phyloP scores from a whole-genome alignment of 2,888 invertebrate genomes.

The Stratiomys singularior region DNA sequence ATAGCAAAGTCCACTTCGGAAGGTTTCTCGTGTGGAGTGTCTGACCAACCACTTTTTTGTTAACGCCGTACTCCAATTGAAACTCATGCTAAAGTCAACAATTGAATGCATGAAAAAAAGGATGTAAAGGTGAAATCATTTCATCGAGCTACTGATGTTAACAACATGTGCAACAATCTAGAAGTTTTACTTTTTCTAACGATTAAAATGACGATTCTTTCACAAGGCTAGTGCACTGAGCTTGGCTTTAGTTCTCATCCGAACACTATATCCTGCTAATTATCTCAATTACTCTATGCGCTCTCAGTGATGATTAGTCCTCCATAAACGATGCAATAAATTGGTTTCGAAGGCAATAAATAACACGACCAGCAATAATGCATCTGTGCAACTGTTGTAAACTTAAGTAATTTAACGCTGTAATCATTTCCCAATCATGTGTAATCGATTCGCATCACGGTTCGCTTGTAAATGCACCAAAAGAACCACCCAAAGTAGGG shows the following conservation, averaged over 20 bases:
- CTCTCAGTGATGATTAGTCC: not conserved
- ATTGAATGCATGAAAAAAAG: too few relatives aligned
- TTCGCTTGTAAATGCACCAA: not conserved
- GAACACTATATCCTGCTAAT: conserved; percentile 18
- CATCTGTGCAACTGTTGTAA: not conserved
- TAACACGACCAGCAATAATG: conserved; percentile 5
- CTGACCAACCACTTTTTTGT: too few relatives aligned
- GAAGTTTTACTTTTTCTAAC: too few relatives aligned
- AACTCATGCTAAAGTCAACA: too few relatives aligned
- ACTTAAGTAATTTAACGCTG: conserved; percentile 39
- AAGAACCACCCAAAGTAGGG: not conserved
- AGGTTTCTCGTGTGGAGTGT: too few relatives aligned
- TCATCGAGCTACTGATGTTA: too few relatives aligned
- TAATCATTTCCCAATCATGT: conserved; percentile 38
- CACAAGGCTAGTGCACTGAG: too few relatives aligned
- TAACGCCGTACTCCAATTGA: too few relatives aligned
- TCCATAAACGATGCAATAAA: not conserved
- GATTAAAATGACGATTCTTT: too few relatives aligned
- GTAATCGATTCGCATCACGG: conserved; percentile 36
- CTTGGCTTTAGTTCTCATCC: not conserved
- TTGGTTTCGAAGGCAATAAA: conserved; percentile 3
- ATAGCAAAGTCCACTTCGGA: too few relatives aligned
- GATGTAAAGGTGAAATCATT: too few relatives aligned
- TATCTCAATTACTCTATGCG: conserved; percentile 7
- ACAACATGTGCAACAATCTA: too few relatives aligned